Conservation (phyloP, 2,888 invertebrate species). For the Perithous albicinctus region DNA sequence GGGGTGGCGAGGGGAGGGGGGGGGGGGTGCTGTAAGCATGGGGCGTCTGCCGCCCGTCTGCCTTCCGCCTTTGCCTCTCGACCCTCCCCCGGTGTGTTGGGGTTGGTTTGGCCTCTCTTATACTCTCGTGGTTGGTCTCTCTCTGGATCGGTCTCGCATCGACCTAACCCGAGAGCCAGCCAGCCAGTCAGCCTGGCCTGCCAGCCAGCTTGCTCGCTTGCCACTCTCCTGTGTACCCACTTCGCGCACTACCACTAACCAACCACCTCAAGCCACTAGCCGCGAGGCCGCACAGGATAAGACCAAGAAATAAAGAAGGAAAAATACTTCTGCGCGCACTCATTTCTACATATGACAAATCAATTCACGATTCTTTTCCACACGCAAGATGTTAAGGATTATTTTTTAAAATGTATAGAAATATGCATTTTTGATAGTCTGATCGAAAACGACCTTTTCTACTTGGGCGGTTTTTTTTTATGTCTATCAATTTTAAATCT, state of each 20-base stretch:
- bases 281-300: slow-evolving; percentile 5
- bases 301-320: slow-evolving; percentile 16
- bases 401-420: too few species aligned
- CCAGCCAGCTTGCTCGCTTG: slow-evolving; percentile 59
- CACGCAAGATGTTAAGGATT: background rate
- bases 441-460: background rate
- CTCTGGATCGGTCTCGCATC: slow-evolving; percentile 50
- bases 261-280: slow-evolving; percentile 28
- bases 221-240: slow-evolving; percentile 57
- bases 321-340: background rate
- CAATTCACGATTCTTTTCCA: background rate
- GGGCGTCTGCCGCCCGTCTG: slow-evolving; percentile 84
- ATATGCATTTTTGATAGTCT: background rate
- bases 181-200: slow-evolving; percentile 42
- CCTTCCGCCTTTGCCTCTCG: slow-evolving; percentile 79
- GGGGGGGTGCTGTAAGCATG: slow-evolving; percentile 81
- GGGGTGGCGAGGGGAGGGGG: slow-evolving; percentile 66
- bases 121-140: slow-evolving; percentile 18
- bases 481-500: too few species aligned
- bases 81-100: slow-evolving; percentile 58
- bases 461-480: too few species aligned
- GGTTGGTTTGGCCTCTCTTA: slow-evolving; percentile 55
- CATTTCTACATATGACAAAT: background rate
- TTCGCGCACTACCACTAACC: slow-evolving; percentile 53
- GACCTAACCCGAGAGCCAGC: slow-evolving; percentile 20